phyloP scores from a whole-genome alignment of 1,140 invertebrate genomes.

The Phthorimaea operculella region DNA sequence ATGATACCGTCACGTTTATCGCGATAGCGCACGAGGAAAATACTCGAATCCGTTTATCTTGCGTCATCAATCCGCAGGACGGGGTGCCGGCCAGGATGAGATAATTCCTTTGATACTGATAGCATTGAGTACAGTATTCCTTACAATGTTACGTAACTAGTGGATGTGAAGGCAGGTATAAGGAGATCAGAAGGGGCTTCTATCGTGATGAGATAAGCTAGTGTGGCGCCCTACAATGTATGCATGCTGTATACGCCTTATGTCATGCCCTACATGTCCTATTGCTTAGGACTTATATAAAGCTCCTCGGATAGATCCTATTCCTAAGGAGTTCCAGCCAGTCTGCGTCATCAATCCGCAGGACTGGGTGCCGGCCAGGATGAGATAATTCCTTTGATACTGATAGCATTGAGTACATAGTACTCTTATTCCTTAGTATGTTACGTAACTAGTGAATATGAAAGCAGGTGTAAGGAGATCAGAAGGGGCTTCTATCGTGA shows the following conservation, averaged over 20 bases:
- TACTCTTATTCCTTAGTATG: not conserved
- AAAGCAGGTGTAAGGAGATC: not conserved
- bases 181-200: not conserved
- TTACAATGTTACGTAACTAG: not conserved
- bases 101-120: constrained; percentile 4
- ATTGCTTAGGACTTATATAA: no score
- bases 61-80: constrained; percentile 4
- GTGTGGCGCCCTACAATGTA: no score
- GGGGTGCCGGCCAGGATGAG: not conserved
- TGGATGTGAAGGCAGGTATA: not conserved
- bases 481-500: not conserved
- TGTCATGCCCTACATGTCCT: no score
- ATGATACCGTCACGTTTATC: constrained; percentile 1
- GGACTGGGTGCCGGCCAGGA: not conserved
- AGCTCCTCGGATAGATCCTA: no score
- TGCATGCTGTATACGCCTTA: no score
- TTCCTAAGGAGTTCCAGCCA: no score
- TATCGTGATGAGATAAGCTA: no score
- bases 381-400: constrained; percentile 6
- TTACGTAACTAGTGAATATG: not conserved
- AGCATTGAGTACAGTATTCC: not conserved
- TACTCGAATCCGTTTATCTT: constrained; percentile 1
- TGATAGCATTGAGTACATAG: not conserved
- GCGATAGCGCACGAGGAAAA: constrained; percentile 6
- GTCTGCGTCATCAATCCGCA: constrained; percentile 4